Evolutionary conservation across 2,797 vertebrate genomes (phyloP).

Genomic region (Serranus cabrilla): DNA sequence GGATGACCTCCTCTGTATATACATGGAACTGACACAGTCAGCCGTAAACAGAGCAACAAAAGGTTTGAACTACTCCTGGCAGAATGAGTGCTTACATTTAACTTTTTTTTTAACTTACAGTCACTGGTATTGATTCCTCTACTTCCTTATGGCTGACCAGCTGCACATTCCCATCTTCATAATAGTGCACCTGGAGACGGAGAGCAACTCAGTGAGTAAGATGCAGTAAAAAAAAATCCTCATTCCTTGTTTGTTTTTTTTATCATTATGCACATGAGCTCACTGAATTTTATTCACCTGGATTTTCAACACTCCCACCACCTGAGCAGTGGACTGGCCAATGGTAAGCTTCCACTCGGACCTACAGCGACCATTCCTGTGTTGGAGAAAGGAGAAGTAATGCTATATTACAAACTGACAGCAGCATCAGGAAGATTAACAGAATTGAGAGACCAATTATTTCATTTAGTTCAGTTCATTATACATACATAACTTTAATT

Average conservation of each 20-base stretch:
- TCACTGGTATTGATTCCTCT: constrained; percentile 94
- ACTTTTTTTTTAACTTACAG: constrained; percentile 87
- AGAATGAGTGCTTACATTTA: neutral
- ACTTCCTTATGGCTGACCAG: constrained; percentile 99
- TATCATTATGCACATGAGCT: neutral
- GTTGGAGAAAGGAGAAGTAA: constrained; percentile 39
- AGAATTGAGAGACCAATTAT: neutral
- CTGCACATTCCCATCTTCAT: constrained; percentile 99
- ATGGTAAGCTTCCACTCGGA: constrained; percentile 99
- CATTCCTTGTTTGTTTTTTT: neutral
- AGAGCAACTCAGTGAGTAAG: neutral
- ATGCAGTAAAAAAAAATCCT: neutral
- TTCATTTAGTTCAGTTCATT: too few species aligned
- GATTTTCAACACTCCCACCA: constrained; percentile 99
- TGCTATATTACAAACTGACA: neutral
- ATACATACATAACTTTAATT: neutral
- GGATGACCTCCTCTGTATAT: neutral
- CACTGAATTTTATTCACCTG: constrained; percentile 86
- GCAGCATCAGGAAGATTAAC: neutral
- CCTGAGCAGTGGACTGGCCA: constrained; percentile 94
- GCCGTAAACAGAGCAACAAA: neutral
- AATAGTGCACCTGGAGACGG: constrained; percentile 94
- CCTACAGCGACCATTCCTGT: constrained; percentile 98
- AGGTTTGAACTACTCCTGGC: neutral
- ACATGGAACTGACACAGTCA: neutral